Conservation (phyloP, 2,113 vertebrate genomes). For the Leiothrix lutea region DNA sequence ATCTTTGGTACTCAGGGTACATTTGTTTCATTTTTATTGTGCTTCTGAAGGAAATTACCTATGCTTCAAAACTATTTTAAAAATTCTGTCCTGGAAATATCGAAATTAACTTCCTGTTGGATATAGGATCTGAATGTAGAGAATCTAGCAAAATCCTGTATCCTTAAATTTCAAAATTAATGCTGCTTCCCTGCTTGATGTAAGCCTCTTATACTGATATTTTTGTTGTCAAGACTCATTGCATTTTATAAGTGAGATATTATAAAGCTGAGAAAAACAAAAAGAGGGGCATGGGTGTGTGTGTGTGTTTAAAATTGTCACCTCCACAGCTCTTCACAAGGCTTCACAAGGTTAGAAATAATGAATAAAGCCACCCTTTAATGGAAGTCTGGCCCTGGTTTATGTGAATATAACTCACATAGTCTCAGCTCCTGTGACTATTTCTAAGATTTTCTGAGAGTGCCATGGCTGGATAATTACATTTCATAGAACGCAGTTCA, state of each 20-base stretch:
- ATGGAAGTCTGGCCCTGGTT: neutral
- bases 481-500: neutral
- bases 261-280: neutral
- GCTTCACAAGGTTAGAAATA: neutral
- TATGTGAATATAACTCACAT: neutral
- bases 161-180: neutral
- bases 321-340: neutral
- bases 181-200: neutral
- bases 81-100: neutral
- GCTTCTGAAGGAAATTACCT: neutral
- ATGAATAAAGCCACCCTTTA: neutral
- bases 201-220: neutral
- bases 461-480: neutral
- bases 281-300: rapidly evolving
- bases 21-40: neutral
- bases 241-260: neutral
- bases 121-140: neutral
- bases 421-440: neutral
- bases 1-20: neutral
- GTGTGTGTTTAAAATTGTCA: neutral
- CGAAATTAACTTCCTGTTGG: neutral
- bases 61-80: neutral
- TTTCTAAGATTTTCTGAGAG: neutral
- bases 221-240: neutral
- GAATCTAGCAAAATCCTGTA: neutral